Evolutionary conservation across 2,888 invertebrate genomes (phyloP), one percentile per base, ranked within the genome.

Genomic region (Hemithea aestivaria): DNA sequence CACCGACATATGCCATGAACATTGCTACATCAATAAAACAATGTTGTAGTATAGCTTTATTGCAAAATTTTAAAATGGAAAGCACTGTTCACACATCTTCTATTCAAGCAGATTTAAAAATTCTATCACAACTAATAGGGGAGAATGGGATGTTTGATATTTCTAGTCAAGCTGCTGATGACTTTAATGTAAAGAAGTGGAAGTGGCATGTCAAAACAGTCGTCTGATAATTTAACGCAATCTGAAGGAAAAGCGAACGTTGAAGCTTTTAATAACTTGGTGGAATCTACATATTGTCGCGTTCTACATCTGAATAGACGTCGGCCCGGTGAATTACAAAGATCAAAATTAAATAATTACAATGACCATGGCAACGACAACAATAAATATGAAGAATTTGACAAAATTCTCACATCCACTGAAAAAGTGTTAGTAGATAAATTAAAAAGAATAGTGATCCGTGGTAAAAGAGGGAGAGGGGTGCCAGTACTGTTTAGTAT

Each of bases 1-100:
- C 27, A 6, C 42, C 42, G n/a, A 42, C 37, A n/a, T 42, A 29
- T 29, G 30, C 42, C 1, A 34, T 42, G 37, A 42, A 42, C 12
- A 42, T 42, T n/a, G 21, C 11, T 5, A 42, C 42, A 23, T 27
- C 26, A 16, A 16, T 16, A 4, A 16, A 16, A 16, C 16, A 16
- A 16, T 16, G 16, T 5, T 16, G 16, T 5, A 16, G 5, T 5
- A 16, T 16, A 9, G 24, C 24, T 2, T 7, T 44, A 20, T 32
- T 38, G 25, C 31, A 44, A 27, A 39, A 32, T 26, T 30, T 27
- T 16, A 44, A 44, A n/a, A 39, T 32, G 12, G 28, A 16, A 12
- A 9, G n/a, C 10, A 20, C 28, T 10, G 26, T 44, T 2, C 7
- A 44, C 11, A 32, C 27, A 4, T 27, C 31, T 10, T 10, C 9